phyloP scores from a whole-genome alignment of 2,888 invertebrate genomes.

The Omphaloscelis lunosa region DNA sequence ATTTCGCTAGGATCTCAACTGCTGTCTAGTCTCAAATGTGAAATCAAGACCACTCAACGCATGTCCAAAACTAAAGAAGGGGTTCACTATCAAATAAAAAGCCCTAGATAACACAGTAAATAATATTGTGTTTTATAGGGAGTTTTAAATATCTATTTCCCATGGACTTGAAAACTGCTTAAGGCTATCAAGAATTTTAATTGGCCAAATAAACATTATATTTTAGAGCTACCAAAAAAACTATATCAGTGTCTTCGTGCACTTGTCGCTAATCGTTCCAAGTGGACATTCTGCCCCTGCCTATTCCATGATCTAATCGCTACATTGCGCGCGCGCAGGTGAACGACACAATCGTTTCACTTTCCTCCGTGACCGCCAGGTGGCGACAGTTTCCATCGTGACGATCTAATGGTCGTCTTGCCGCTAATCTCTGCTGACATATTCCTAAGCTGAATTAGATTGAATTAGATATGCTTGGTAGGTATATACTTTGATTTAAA shows the following conservation, averaged over 20 bases:
- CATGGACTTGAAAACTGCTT: not conserved
- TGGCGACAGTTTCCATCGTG: conserved; percentile 82
- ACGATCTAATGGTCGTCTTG: conserved; percentile 65
- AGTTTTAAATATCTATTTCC: not conserved
- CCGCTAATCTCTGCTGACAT: conserved; percentile 60
- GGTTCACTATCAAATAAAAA: no score
- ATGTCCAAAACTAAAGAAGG: not conserved
- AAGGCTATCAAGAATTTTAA: not conserved
- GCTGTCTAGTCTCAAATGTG: not conserved
- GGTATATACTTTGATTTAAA: conserved; percentile 29
- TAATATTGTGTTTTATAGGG: not conserved
- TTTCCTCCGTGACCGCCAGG: conserved; percentile 80
- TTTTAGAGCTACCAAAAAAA: not conserved
- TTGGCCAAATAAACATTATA: not conserved
- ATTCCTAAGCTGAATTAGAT: conserved; percentile 55
- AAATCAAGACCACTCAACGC: not conserved
- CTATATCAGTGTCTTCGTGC: not conserved
- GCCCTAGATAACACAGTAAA: no score
- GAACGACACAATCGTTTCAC: conserved; percentile 84
- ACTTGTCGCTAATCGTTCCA: not conserved
- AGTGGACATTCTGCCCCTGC: conserved; percentile 52
- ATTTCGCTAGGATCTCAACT: not conserved
- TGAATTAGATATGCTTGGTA: conserved; percentile 42
- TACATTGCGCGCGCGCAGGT: conserved; percentile 74
- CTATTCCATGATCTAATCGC: conserved; percentile 64